Evolutionary conservation across 1,140 invertebrate species (phyloP).

Genomic region (Pinna nobilis): DNA sequence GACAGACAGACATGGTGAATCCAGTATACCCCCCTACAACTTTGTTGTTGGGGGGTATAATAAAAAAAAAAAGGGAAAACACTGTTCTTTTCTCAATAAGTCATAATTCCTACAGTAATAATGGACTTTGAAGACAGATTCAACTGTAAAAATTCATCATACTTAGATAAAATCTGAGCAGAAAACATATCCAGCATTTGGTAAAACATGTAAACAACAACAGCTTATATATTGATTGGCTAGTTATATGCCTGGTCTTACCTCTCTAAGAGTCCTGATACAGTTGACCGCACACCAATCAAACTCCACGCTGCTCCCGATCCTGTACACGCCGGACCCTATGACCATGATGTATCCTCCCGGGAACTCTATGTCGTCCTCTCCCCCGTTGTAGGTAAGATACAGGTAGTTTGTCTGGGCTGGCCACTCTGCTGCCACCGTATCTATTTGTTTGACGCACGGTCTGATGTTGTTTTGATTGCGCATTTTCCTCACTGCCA

Average conservation of each 20-base stretch:
- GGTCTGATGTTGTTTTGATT: slow-evolving; percentile 80
- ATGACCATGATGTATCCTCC: slow-evolving; percentile 83
- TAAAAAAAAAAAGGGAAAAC: no score
- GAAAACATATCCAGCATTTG: no score
- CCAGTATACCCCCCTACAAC: no score
- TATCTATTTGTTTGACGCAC: slow-evolving; percentile 98
- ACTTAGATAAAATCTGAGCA: no score
- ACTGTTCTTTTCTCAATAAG: no score
- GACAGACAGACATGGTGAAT: no score
- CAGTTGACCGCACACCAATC: slow-evolving; percentile 99
- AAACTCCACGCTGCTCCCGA: slow-evolving; percentile 99
- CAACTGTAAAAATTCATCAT: no score
- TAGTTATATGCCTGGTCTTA: slow-evolving; percentile 67
- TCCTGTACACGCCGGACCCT: slow-evolving; percentile 98
- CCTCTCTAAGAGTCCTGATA: slow-evolving; percentile 89
- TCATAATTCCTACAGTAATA: no score
- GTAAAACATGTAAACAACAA: background rate
- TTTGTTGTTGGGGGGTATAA: no score
- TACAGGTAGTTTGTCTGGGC: slow-evolving; percentile 99
- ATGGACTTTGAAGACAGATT: no score
- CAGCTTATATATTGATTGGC: background rate
- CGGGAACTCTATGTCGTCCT: slow-evolving; percentile 91
- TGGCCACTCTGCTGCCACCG: slow-evolving; percentile 99
- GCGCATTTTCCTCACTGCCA: slow-evolving; percentile 74
- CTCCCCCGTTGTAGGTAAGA: slow-evolving; percentile 93